Base-by-base conservation (phyloP, 2,797 vertebrate species). In the Silurus aristotelis region DNA sequence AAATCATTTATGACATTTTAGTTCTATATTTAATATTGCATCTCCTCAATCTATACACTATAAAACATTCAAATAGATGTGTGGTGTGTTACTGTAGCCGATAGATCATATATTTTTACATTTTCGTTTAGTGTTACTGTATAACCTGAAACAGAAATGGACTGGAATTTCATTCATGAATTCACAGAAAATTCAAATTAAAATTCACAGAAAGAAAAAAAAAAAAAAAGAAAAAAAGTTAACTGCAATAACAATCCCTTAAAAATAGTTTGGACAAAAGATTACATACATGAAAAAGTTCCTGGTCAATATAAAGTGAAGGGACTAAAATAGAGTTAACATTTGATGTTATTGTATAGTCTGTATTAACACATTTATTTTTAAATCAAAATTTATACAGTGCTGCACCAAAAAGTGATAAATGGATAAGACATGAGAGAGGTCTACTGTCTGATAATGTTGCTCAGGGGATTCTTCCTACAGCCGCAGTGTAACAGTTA, bases 401-500 rank as follows among this genome's bases (percentile, higher is more conserved):
- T 14, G 31, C 56, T 61, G 5, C 56, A 61, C 20, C 22, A 22
- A 22, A 43, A 43, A 20, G 55, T 20, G 20, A 17, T 20, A 60
- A 22, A 61, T 78, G 56, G 55, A 78, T 20, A 38, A 78, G 5
- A n/a, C 10, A 61, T 46, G 52, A 76, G 27, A 5, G 6, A 43
- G 7, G 27, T 79, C 25, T n/a, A 56, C 1, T 25, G 38, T 64
- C 1, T 52, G 19, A 0, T 82, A 27, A 73, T 46, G 9, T 38
- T 70, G 46, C 25, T 25, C 17, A 66, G 3, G 38, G 56, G 13
- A 82, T 48, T 52, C 2, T n/a, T 63, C 86, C 89, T 94, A 97
- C 48, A 96, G 89, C 75, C 91, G 56, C 2, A 95, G 64, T 0
- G 0, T 90, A 0, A 81, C 66, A 31, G 83, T 93, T 76, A 99